Evolutionary conservation across 1,140 invertebrate species (phyloP).

Genomic region (Scaptomyza pallida): DNA sequence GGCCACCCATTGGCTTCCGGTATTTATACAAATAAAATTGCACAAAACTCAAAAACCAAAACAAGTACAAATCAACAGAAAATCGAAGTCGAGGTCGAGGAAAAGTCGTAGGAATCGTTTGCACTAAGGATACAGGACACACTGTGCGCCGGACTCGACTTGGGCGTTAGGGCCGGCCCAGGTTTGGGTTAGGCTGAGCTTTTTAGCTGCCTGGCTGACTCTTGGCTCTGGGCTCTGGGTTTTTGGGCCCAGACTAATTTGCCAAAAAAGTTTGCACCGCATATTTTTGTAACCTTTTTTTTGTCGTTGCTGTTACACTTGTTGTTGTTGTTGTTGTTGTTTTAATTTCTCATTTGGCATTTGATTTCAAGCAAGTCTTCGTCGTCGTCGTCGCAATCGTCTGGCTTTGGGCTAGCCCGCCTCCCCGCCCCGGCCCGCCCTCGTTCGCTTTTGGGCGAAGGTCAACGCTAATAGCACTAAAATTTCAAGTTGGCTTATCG

Average conservation of each 20-base stretch:
- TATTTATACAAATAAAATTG: conserved; percentile 82
- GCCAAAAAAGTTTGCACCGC: conserved; percentile 80
- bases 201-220: conserved; percentile 11
- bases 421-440: too few species aligned
- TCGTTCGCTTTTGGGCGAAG: conserved; percentile 46
- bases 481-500: conserved; percentile 82
- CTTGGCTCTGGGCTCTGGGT: conserved; percentile 8
- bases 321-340: conserved; percentile 59
- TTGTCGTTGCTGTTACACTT: conserved; percentile 27
- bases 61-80: conserved; percentile 77
- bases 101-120: conserved; percentile 38
- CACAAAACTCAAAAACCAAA: conserved; percentile 60
- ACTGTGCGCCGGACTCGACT: conserved; percentile 28
- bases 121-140: conserved; percentile 25
- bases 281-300: conserved; percentile 81
- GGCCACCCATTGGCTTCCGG: conserved; percentile 66
- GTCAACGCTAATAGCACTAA: conserved; percentile 66
- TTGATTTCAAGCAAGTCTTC: conserved; percentile 51
- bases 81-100: conserved; percentile 61
- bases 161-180: background rate
- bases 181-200: background rate
- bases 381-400: conserved; percentile 16
- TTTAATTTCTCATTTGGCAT: conserved; percentile 79
- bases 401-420: conserved; percentile 6
- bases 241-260: conserved; percentile 73